These are phyloP conservation scores for Malthinus seriepunctatus DNA, from an alignment of 2,888 invertebrate genomes.

Conservation along the genomic window DNA sequence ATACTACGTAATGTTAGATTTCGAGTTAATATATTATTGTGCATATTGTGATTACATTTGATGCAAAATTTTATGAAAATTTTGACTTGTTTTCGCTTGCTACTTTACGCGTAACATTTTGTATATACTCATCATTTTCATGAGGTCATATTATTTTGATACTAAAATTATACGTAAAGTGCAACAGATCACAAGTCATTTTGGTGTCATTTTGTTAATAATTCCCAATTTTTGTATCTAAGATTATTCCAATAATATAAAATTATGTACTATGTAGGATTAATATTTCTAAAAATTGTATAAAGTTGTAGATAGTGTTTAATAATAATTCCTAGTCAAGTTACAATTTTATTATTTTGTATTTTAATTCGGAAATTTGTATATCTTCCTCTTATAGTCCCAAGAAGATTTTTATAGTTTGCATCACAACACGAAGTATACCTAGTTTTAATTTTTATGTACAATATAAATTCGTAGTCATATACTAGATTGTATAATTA, in stretches of 20 bases:
- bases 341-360: constrained; percentile 22
- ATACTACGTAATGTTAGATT: constrained; percentile 26
- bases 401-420: no score
- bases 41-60: constrained; percentile 31
- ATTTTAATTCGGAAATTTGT: constrained; percentile 11
- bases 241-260: constrained; percentile 38
- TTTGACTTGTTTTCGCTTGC: constrained; percentile 16
- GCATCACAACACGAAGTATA: neutral
- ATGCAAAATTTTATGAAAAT: constrained; percentile 26
- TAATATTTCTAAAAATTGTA: constrained; percentile 41
- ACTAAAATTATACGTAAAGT: constrained; percentile 23
- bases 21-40: constrained; percentile 28
- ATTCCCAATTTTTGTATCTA: constrained; percentile 30
- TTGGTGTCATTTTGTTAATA: constrained; percentile 26
- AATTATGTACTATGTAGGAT: constrained; percentile 32
- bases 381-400: neutral
- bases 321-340: constrained; percentile 32
- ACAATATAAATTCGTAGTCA: constrained; percentile 29
- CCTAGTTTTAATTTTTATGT: constrained; percentile 11
- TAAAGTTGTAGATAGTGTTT: constrained; percentile 44
- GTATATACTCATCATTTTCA: constrained; percentile 23
- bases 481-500: constrained; percentile 33
- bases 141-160: constrained; percentile 28
- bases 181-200: constrained; percentile 15
- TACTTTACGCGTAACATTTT: constrained; percentile 22